A percentile compares a stretch with the other conserved stretches of the same genome.
Evolutionary conservation across 2,888 invertebrate species (phyloP).

Genomic region (Cataglyphis albicans): DNA sequence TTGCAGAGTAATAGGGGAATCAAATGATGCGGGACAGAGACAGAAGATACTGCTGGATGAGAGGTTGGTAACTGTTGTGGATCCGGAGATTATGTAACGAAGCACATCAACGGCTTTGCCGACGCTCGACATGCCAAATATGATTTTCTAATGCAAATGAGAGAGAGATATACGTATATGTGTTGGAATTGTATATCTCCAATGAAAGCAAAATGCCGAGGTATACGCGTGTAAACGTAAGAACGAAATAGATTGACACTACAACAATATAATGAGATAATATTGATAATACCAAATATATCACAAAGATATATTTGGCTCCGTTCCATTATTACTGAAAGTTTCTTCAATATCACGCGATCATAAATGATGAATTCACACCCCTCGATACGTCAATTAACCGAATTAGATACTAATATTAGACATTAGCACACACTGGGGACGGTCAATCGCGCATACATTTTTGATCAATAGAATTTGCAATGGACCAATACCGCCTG

Average conservation of each 20-base stretch:
- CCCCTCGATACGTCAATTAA: constrained; percentile 23
- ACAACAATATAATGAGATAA: constrained; percentile 1
- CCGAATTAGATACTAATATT: constrained; percentile 9
- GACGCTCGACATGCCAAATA: background rate
- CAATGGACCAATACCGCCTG: constrained; percentile 5
- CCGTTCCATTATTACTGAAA: background rate
- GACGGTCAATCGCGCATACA: background rate
- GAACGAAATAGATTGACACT: background rate
- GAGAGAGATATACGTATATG: background rate
- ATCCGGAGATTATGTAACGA: constrained; percentile 14
- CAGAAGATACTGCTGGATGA: background rate
- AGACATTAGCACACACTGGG: background rate
- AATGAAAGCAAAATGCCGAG: background rate
- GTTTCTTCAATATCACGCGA: constrained; percentile 1
- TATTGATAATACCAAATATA: constrained; percentile 6
- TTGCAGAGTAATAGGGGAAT: background rate
- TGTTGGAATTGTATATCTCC: background rate
- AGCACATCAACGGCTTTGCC: background rate
- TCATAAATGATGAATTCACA: background rate
- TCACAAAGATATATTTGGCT: background rate
- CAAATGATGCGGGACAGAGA: background rate
- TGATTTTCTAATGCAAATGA: constrained; percentile 39
- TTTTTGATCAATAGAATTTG: constrained; percentile 30
- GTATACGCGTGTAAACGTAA: background rate
- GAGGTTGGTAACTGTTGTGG: background rate